Evolutionary conservation across 2,113 vertebrate genomes (phyloP).

Genomic region (Crypturellus undulatus): DNA sequence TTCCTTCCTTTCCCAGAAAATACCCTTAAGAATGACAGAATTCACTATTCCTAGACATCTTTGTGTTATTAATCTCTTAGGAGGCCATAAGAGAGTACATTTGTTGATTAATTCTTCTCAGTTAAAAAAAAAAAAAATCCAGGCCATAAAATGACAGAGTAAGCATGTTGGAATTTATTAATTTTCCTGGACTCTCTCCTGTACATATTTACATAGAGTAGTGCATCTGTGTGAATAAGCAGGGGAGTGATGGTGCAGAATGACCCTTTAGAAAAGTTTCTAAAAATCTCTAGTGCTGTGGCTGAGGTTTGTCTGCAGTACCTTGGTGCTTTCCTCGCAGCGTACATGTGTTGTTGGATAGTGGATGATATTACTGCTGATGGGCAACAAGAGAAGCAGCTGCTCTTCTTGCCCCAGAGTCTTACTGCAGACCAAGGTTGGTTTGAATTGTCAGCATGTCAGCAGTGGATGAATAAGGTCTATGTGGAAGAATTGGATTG

Average conservation of each 20-base stretch:
- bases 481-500: neutral
- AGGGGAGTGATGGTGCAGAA: neutral
- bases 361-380: neutral
- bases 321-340: neutral
- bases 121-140: neutral
- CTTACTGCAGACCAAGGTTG: constrained; percentile 4
- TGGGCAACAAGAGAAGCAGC: constrained; percentile 6
- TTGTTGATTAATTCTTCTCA: neutral
- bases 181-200: neutral
- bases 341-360: neutral
- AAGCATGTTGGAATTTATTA: neutral
- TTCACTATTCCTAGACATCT: neutral
- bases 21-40: neutral
- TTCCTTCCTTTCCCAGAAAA: neutral
- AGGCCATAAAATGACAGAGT: neutral
- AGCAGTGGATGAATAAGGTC: neutral
- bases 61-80: neutral
- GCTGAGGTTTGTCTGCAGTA: neutral
- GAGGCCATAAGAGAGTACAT: neutral
- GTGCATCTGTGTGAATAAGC: neutral
- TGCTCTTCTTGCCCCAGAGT: neutral
- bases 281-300: neutral
- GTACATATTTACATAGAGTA: neutral
- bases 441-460: constrained; percentile 29
- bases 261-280: neutral